A percentile compares a stretch with the other conserved stretches of the same genome.
phyloP scores from a whole-genome alignment of 1,140 invertebrate species.

The Cotesia typhae region DNA sequence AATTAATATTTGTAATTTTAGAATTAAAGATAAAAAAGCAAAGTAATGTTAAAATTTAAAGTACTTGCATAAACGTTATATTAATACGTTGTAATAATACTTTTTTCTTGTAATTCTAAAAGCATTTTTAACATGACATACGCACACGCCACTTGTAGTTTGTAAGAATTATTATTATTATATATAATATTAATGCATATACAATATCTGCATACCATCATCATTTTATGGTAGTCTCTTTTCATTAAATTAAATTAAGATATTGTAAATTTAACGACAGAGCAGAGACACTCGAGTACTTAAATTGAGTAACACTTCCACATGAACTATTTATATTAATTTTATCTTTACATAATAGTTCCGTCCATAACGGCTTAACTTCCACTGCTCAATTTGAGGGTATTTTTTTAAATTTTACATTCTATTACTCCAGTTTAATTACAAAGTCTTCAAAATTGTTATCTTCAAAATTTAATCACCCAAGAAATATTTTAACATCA shows the following conservation, averaged over 20 bases:
- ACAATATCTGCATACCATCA: constrained; percentile 54
- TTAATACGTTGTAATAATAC: constrained; percentile 39
- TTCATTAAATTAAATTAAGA: constrained; percentile 14
- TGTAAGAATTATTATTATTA: constrained; percentile 40
- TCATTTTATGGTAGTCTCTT: constrained; percentile 36
- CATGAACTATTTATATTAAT: neutral
- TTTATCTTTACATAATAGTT: constrained; percentile 29
- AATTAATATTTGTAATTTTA: constrained; percentile 38
- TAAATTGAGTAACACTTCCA: constrained; percentile 7
- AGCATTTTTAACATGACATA: constrained; percentile 38
- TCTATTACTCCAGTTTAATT: neutral
- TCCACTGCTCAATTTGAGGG: constrained; percentile 21
- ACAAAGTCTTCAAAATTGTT: neutral
- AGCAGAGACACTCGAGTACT: constrained; percentile 8
- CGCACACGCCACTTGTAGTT: constrained; percentile 50
- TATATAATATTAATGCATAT: constrained; percentile 31
- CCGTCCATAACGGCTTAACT: constrained; percentile 40
- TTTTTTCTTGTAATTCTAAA: constrained; percentile 43
- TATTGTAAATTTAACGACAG: neutral
- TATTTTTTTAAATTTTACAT: neutral
- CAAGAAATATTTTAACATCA: too few species aligned
- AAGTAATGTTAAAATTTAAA: constrained; percentile 31
- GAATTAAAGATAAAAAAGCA: constrained; percentile 28
- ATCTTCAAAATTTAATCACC: too few species aligned
- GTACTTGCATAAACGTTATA: constrained; percentile 31